Base-by-base conservation (phyloP, 2,888 invertebrate genomes). In the Iphiclides podalirius region DNA sequence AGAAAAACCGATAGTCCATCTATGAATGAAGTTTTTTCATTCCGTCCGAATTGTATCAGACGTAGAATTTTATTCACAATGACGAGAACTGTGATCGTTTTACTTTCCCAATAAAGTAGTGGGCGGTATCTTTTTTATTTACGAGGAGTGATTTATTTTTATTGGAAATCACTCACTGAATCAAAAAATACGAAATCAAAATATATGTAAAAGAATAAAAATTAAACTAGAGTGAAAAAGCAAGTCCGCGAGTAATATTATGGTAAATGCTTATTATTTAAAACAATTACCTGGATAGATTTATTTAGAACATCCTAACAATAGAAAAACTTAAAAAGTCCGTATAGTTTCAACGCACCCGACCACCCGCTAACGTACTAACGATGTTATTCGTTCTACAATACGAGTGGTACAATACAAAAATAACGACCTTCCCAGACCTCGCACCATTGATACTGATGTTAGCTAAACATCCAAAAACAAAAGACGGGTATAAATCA, bases 401-500 rank as follows among this genome's bases (percentile, higher is more conserved):
- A 88, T 86, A 77, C 83, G 69, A 66, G 70, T 70, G 63, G 70
- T 71, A 87, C 85, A 84, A 86, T 87, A 79, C 84, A 76, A 80
- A 84, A 86, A 78, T 84, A 86, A 86, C 84, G 83, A 83, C 82
- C 73, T 75, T 79, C 76, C 71, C 63, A 78, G 75, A 71, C 75
- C 72, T 9, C 31, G 65, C 63, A 65, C 76, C 73, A 81, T 82
- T 81, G 83, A 82, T 79, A 79, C 79, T 68, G 67, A 70, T 67
- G 69, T 74, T 70, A 69, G 78, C 78, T 80, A 82, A 87, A 85
- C 78, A 85, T 70, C 72, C 83, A 86, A 86, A 87, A 88, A 87
- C 87, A 86, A 88, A 83, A 84, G 85, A 79, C 63, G 75, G 67
- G 70, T 78, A 86, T 87, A 88, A 88, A 88, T 88, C 86, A 87